phyloP scores from a whole-genome alignment of 2,113 vertebrate genomes.

The Dermatemys mawii region DNA sequence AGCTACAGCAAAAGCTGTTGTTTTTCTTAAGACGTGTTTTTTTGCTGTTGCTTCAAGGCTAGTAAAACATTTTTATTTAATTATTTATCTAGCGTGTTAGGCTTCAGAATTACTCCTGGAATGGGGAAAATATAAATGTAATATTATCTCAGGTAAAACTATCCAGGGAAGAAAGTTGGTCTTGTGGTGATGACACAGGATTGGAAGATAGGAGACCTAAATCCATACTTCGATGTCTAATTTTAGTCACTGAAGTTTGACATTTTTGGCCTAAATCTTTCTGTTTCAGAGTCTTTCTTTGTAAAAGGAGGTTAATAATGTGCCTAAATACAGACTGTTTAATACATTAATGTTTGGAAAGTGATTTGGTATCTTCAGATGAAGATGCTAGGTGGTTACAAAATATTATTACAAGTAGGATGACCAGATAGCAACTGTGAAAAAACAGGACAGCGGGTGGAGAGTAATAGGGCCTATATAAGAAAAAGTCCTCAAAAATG shows the following conservation, averaged over 20 bases:
- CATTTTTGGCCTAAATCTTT: neutral
- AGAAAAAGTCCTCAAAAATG: no score
- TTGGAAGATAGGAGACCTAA: neutral
- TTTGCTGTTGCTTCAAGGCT: neutral
- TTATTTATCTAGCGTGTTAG: conserved; percentile 7
- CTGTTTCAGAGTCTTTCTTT: neutral
- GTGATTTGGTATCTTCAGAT: neutral
- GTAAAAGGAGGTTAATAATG: neutral
- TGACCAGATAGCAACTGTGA: no score
- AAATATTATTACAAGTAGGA: no score
- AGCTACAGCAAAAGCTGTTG: neutral
- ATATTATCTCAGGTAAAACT: neutral
- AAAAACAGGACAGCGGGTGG: no score
- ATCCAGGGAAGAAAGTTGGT: neutral
- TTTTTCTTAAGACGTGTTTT: neutral
- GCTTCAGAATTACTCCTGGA: neutral
- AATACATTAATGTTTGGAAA: neutral
- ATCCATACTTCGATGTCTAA: neutral
- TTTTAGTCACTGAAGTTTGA: neutral
- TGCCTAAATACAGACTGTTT: neutral
- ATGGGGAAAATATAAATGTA: neutral
- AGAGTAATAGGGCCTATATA: no score
- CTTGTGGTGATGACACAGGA: neutral
- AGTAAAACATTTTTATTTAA: neutral
- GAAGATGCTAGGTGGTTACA: rapidly evolving